These are phyloP conservation scores for Crioceris asparagi DNA, from an alignment of 2,888 invertebrate species.

Conservation along the genomic window DNA sequence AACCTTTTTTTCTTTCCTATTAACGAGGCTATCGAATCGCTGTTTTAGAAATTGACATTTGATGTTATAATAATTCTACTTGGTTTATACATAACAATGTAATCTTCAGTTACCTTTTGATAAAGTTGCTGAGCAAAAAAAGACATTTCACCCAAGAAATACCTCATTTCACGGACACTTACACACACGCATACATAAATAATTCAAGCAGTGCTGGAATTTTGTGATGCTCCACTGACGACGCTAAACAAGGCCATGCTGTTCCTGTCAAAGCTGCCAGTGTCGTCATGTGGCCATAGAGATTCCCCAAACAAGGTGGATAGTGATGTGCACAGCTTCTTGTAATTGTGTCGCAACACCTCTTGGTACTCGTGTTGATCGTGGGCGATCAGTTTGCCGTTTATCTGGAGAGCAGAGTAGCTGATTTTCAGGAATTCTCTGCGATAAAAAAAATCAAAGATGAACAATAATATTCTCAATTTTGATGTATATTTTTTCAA, in stretches of 20 bases:
- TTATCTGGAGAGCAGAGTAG: conserved; percentile 80
- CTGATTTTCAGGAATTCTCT: conserved; percentile 88
- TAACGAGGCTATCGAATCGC: too few species aligned
- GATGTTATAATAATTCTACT: too few species aligned
- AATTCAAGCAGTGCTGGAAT: conserved; percentile 59
- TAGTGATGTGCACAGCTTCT: conserved; percentile 70
- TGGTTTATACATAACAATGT: too few species aligned
- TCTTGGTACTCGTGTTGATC: conserved; percentile 92
- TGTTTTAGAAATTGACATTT: too few species aligned
- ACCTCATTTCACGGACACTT: too few species aligned
- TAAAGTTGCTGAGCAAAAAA: too few species aligned
- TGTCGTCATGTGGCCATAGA: conserved; percentile 50
- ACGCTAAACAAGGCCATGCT: conserved; percentile 68
- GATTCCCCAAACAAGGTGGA: conserved; percentile 65
- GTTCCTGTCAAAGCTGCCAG: conserved; percentile 59
- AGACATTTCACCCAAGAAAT: too few species aligned
- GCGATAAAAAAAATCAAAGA: conserved; percentile 26
- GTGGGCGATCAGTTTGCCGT: conserved; percentile 74
- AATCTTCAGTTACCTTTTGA: too few species aligned
- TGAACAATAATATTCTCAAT: too few species aligned
- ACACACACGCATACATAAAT: not conserved
- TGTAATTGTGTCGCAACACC: conserved; percentile 74
- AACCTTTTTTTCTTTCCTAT: too few species aligned
- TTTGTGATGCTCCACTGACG: conserved; percentile 68
- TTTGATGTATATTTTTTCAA: too few species aligned